A percentile compares a stretch with the other conserved stretches of the same genome.
These are phyloP conservation scores for Micoletzkya japonica DNA, from an alignment of 2,888 invertebrate species.

Conservation along the genomic window DNA sequence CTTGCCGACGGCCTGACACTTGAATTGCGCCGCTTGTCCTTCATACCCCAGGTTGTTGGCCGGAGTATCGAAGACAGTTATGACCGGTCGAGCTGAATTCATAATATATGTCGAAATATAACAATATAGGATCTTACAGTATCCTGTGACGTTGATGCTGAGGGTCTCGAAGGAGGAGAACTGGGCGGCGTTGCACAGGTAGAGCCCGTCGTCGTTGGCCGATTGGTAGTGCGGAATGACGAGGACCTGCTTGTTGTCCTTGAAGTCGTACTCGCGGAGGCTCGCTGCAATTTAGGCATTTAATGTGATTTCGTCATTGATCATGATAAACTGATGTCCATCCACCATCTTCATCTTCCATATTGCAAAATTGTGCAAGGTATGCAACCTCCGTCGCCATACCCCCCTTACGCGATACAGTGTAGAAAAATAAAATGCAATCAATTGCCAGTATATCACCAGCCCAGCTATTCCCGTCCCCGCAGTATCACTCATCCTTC, in stretches of 20 bases:
- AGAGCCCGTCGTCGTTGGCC: constrained; percentile 51
- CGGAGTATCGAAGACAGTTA: constrained; percentile 53
- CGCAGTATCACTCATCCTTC: too few species aligned
- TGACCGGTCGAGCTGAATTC: constrained; percentile 47
- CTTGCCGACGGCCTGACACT: constrained; percentile 53
- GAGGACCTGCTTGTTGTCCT: constrained; percentile 47
- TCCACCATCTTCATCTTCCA: background rate
- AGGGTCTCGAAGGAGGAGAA: constrained; percentile 49
- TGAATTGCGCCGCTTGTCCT: constrained; percentile 47
- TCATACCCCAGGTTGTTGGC: constrained; percentile 43
- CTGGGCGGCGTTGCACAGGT: constrained; percentile 53
- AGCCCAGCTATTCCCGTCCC: too few species aligned
- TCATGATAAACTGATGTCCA: too few species aligned
- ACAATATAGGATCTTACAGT: constrained; percentile 35
- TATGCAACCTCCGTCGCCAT: too few species aligned
- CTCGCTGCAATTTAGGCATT: constrained; percentile 36
- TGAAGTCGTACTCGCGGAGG: constrained; percentile 48
- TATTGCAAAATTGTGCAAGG: too few species aligned
- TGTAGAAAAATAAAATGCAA: too few species aligned
- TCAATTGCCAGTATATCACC: too few species aligned
- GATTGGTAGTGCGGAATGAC: constrained; percentile 47
- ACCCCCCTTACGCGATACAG: too few species aligned
- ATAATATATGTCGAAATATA: too few species aligned
- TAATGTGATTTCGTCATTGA: background rate
- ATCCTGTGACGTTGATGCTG: constrained; percentile 46